Evolutionary conservation across 2,113 vertebrate genomes (phyloP), one percentile per base, ranked within the genome.

Genomic region (Neolamprologus brichardi): DNA sequence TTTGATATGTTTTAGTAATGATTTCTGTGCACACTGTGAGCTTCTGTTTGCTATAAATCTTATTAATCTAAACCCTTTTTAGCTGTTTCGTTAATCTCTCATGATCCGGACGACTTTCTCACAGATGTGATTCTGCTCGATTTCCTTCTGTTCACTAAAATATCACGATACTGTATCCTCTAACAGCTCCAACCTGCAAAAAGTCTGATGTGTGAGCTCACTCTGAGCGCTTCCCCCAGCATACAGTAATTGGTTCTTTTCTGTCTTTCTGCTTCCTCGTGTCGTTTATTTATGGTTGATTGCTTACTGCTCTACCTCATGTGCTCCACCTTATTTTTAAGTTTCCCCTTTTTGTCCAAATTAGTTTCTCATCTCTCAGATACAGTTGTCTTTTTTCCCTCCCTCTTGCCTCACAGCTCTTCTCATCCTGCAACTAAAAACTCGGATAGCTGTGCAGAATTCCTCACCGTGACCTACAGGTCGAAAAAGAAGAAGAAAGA

Each of bases 361-460:
- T 49, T 77, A 72, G 58, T 77, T 81, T 81, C 56, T 70, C 82
- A n/a, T 52, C 8, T 32, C 14, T 54, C 52, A n/a, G 23, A 12
- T 28, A 0, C 3, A 77, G 6, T n/a, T 8, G 14, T 28, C 70
- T 30, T 75, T 17, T 46, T n/a, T 41, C 11, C 34, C 62, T 17
- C 30, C 34, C 37, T 8, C 44, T 8, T 70, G 4, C 37, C 15
- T 60, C 28, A 51, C 41, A 46, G 32, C 28, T 52, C 81, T 49
- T 79, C n/a, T 62, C 18, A 2, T 20, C 34, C 83, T 11, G 75
- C 75, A 80, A 5, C 75, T 5, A 30, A 46, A 60, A 25, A 20
- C 90, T 93, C 82, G 90, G 90, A 89, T 93, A 91, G 89, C 44
- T 18, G 86, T 49, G 87, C 28, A 51, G 67, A 93, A 96, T 96